Conservation (phyloP, 2,797 vertebrate species). For the Mustela erminea region DNA sequence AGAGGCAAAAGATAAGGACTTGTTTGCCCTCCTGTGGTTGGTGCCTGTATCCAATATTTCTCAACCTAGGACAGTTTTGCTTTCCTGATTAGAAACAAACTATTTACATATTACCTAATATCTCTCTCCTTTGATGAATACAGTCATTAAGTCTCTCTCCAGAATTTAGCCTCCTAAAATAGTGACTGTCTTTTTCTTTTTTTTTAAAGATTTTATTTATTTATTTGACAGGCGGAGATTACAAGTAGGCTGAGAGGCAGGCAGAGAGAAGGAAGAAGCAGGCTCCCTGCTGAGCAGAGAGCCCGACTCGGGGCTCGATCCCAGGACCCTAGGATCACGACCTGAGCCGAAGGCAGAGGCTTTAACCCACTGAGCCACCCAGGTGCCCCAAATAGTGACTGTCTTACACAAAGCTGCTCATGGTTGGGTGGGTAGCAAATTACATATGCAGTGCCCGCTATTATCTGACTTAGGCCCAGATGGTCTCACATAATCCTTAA, state of each 20-base stretch:
- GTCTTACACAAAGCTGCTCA: background rate
- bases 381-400: background rate
- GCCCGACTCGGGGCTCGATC: no score
- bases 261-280: no score
- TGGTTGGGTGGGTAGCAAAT: background rate
- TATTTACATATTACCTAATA: background rate
- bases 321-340: no score
- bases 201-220: no score
- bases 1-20: background rate
- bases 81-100: background rate
- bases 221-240: no score
- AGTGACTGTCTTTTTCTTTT: background rate
- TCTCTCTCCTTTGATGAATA: background rate
- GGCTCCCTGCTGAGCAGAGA: no score
- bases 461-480: background rate
- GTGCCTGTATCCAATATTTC: background rate
- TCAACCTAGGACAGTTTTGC: background rate
- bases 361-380: no score
- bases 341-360: no score
- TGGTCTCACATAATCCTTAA: background rate
- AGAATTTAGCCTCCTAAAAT: slow-evolving; percentile 16
- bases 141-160: background rate
- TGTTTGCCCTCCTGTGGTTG: background rate
- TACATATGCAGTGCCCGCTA: background rate
- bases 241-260: no score